Base-by-base conservation (phyloP, 2,797 vertebrate species). In the Cephalopachus bancanus region DNA sequence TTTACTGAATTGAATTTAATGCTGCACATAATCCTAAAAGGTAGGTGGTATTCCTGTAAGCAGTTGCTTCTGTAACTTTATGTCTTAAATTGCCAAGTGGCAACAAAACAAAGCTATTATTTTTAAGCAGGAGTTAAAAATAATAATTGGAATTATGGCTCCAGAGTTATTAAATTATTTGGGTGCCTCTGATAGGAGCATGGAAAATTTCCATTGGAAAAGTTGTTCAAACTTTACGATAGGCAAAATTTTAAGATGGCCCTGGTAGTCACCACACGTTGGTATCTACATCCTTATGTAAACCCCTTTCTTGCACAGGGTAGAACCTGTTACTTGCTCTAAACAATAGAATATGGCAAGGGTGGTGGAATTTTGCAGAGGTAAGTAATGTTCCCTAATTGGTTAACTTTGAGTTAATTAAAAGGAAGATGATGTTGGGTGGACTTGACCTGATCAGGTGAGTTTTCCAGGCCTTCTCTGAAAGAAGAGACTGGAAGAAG, bases 201-300 rank as follows among this genome's bases (percentile, higher is more conserved):
- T 91, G 15, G 91, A 95, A 96, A 94, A 81, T 20, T 81, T 92
- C 44, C 51, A 24, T n/a, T 75, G 37, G 78, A 94, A 95, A 92
- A 26, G 20, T 85, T 83, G 15, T 49, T 83, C 83, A 67, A 94
- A 89, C 55, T 83, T 94, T 83, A 65, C 49, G 57, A 80, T 71
- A 51, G 22, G 30, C 12, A 85, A 85, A 85, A 67, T 83, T 93
- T 33, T 78, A 95, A 71, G 67, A 72, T 59, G 20, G 64, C 9
- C 57, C 69, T 19, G 75, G 9, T 85, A 85, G 79, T 59, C 75
- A 28, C 22, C 33, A 64, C 7, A 62, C 15, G 83, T 10, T 65
- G 24, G 37, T 89, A 64, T 24, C 22, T 75, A 71, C 20, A 28
- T 10, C 15, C 30, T 92, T 26, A 59, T 72, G 49, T 37, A 80